phyloP scores from a whole-genome alignment of 2,113 vertebrate genomes.

The Redunca redunca region DNA sequence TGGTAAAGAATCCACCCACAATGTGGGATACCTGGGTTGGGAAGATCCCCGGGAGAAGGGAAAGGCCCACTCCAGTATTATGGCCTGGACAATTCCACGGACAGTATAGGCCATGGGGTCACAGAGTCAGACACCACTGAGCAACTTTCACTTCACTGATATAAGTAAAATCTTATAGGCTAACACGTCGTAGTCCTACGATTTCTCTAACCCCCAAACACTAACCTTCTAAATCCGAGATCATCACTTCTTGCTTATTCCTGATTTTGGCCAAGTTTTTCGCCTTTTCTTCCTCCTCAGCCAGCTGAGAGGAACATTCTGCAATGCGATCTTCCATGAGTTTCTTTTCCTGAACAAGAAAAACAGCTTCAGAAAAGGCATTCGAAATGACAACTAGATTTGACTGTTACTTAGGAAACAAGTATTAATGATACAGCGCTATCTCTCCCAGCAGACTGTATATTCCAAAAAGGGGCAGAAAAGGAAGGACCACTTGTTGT shows the following conservation, averaged over 20 bases:
- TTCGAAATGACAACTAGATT: not conserved
- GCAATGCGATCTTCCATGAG: constrained; percentile 93
- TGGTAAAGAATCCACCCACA: not conserved
- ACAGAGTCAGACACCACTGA: not conserved
- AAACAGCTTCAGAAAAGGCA: constrained; percentile 4
- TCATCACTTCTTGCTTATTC: constrained; percentile 99
- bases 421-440: not conserved
- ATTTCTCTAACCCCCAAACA: not conserved
- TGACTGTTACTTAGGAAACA: not conserved
- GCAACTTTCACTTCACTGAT: not conserved
- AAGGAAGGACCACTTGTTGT: too few species aligned
- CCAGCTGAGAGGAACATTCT: constrained; percentile 93
- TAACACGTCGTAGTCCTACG: too few species aligned
- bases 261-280: constrained; percentile 96
- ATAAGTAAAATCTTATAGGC: not conserved
- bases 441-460: not conserved
- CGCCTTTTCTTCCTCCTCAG: constrained; percentile 98
- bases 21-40: not conserved
- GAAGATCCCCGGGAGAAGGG: not conserved
- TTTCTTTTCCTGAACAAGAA: constrained; percentile 91
- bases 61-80: not conserved
- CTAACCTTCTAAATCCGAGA: constrained; percentile 96
- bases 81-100: not conserved
- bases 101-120: not conserved
- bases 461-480: not conserved